Percentiles rank a stretch among this genome's conserved stretches.
Evolutionary conservation across 2,888 invertebrate genomes (phyloP).

Genomic region (Nemapogon koenigi): DNA sequence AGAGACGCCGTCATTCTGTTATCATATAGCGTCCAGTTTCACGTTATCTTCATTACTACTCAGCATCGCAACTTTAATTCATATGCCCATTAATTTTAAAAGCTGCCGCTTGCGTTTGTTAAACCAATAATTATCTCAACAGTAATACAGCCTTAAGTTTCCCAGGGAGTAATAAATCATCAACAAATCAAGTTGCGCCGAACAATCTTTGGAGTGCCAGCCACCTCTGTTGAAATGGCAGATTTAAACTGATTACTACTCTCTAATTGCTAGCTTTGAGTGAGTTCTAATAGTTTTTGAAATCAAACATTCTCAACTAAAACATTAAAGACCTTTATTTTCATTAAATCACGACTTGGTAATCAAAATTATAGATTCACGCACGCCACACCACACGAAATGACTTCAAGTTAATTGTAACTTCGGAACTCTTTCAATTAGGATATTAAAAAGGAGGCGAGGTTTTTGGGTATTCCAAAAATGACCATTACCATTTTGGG

Average conservation of each 20-base stretch:
- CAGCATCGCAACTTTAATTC: slow-evolving; percentile 48
- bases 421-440: too few species aligned
- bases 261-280: slow-evolving; percentile 6
- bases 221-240: slow-evolving; percentile 28
- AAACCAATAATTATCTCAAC: slow-evolving; percentile 48
- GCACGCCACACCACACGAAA: too few species aligned
- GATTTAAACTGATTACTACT: slow-evolving; percentile 23
- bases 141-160: slow-evolving; percentile 35
- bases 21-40: slow-evolving; percentile 41
- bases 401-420: too few species aligned
- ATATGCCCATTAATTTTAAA: slow-evolving; percentile 56
- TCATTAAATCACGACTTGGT: too few species aligned
- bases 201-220: slow-evolving; percentile 24
- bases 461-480: slow-evolving; percentile 5
- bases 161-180: slow-evolving; percentile 40
- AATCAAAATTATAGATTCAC: too few species aligned
- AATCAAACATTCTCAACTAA: background rate
- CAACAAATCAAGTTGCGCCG: slow-evolving; percentile 42
- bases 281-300: slow-evolving; percentile 4
- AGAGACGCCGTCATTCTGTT: slow-evolving; percentile 52
- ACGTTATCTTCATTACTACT: slow-evolving; percentile 57
- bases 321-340: slow-evolving; percentile 3
- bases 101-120: slow-evolving; percentile 42
- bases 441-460: too few species aligned
- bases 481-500: background rate